Evolutionary conservation across 1,140 invertebrate genomes (phyloP).

Genomic region (Ruditapes philippinarum): DNA sequence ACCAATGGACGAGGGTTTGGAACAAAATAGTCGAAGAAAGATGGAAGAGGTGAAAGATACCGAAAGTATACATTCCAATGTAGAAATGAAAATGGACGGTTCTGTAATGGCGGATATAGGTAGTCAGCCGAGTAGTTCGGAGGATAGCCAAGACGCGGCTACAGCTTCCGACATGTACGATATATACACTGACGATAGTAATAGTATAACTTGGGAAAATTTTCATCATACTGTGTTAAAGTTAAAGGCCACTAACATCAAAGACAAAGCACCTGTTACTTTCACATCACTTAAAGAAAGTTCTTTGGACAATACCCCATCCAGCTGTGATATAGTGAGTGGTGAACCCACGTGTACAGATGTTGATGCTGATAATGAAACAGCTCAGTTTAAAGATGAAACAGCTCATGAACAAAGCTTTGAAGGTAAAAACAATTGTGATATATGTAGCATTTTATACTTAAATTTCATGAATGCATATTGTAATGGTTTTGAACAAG

Average conservation of each 20-base stretch:
- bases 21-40: neutral
- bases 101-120: neutral
- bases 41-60: neutral
- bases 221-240: slow-evolving; percentile 34
- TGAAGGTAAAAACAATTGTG: no score
- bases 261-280: neutral
- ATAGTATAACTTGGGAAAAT: slow-evolving; percentile 24
- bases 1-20: neutral
- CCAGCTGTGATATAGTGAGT: neutral
- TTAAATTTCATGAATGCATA: no score
- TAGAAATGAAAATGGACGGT: neutral
- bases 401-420: neutral
- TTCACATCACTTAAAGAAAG: neutral
- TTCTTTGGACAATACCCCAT: neutral
- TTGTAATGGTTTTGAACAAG: no score
- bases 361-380: neutral
- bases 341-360: no score
- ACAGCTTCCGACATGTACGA: neutral
- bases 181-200: slow-evolving; percentile 18
- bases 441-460: no score
- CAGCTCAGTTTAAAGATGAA: neutral
- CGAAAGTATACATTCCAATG: neutral
- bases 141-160: neutral
- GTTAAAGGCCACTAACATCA: neutral
- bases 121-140: neutral